phyloP scores from a whole-genome alignment of 2,888 invertebrate genomes.

The Conomelus anceps region DNA sequence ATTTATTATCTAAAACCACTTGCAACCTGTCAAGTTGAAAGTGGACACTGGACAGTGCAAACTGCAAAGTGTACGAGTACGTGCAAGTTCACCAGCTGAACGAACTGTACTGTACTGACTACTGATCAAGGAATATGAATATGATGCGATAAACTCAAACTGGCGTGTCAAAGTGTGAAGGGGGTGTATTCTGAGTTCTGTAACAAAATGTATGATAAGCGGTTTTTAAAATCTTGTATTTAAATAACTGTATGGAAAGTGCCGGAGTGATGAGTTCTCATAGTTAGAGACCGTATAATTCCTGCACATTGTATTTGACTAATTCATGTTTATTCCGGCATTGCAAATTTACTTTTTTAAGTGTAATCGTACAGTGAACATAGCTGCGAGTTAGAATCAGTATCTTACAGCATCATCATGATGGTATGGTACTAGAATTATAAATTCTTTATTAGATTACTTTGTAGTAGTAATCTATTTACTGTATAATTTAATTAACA shows the following conservation, averaged over 20 bases:
- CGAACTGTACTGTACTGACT: too few relatives aligned
- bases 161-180: neutral
- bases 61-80: too few relatives aligned
- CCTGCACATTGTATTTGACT: neutral
- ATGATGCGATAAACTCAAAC: too few relatives aligned
- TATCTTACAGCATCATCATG: neutral
- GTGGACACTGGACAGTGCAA: too few relatives aligned
- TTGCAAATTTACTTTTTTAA: neutral
- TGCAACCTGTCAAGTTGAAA: too few relatives aligned
- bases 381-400: neutral
- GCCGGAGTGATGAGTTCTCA: neutral
- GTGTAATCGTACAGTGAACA: neutral
- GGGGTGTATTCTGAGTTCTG: neutral
- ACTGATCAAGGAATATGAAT: too few relatives aligned
- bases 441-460: neutral
- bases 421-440: neutral
- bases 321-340: neutral
- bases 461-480: neutral
- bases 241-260: neutral
- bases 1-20: too few relatives aligned
- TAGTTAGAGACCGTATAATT: neutral
- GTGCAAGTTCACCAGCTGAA: too few relatives aligned
- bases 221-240: neutral
- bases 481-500: neutral
- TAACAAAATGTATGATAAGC: neutral